Base-by-base conservation (phyloP, 2,113 vertebrate genomes). In the Sceloporus undulatus region DNA sequence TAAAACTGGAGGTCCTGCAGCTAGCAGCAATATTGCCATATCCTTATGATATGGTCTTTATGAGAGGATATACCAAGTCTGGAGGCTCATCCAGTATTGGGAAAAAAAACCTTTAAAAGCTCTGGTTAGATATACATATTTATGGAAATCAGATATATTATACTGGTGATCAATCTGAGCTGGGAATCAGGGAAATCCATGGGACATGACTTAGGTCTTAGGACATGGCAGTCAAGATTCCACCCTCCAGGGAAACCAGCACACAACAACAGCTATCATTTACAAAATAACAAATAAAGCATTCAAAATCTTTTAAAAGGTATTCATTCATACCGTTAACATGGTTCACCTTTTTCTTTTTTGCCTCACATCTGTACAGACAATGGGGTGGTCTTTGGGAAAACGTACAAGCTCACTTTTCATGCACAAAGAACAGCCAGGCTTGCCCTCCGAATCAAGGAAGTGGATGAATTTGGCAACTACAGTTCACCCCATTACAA, bases 401-500 rank as follows among this genome's bases (percentile, higher is more conserved):
- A 96, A 91, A 77, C 90, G 34, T 94, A 79, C 89, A 97, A 88
- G 19, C 90, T 99, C 88, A 96, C 96, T 93, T 98, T 98, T 93
- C 98, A 98, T 91, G 97, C 94, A 76, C 98, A 98, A 96, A 95
- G 96, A 91, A 98, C 93, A 87, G 92, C 96, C 48, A 96, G 93
- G 71, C 92, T 98, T 81, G 87, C 92, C 42, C 92, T 98, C 29
- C 94, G 90, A 84, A 96, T 98, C 18, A 97, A 96, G 52, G 98
- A 98, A 82, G 95, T 98, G 84, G 97, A 98, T 94, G 96, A 98
- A 13, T 98, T 98, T 68, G 98, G 97, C 82, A 98, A 98, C 93
- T 95, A 98, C 89, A 98, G 97, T 89, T 98, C 97, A 7, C 96
- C 97, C 38, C 94, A 98, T 94, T 98, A 98, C 93, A 99, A 98